Evolutionary conservation across 2,888 invertebrate genomes (phyloP), one percentile per base, ranked within the genome.

Genomic region (Papilio demoleus): DNA sequence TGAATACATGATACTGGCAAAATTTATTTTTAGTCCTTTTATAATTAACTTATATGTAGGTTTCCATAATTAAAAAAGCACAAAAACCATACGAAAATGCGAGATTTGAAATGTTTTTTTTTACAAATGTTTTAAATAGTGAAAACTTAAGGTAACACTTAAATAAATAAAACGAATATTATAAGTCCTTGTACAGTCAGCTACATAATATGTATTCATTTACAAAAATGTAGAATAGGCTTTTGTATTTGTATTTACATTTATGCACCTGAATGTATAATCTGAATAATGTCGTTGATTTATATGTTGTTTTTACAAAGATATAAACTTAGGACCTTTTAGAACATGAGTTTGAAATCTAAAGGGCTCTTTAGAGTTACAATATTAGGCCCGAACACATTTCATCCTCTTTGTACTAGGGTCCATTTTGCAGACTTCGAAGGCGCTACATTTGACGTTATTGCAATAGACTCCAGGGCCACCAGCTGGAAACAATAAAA

Each of bases 341-440:
- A n/a, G n/a, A n/a, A n/a, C n/a, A n/a, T n/a, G n/a, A n/a, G n/a
- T n/a, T n/a, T n/a, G n/a, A n/a, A n/a, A n/a, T n/a, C n/a, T n/a
- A n/a, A n/a, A n/a, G n/a, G n/a, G n/a, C n/a, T n/a, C n/a, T n/a
- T 27, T 24, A 17, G 22, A 47, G 22, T 88, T 75, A 14, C 17
- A 50, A 4, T 47, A 19, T 31, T 76, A 94, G 74, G 93, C 78
- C 38, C 95, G 90, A 71, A 94, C 94, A 77, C 96, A 96, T 84
- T 94, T 95, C 78, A 93, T 93, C 31, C 94, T 93, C 80, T 95
- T 95, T 34, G 95, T 95, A 65, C 82, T 76, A 19, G 94, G 93
- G 79, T 96, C 96, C 73, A 91, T 85, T 77, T 94, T 94, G 84
- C 96, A 96, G 72, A 95, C 95, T 81, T 96, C 95, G 71, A 92